phyloP scores from a whole-genome alignment of 2,888 invertebrate species.

The Congeria kusceri region DNA sequence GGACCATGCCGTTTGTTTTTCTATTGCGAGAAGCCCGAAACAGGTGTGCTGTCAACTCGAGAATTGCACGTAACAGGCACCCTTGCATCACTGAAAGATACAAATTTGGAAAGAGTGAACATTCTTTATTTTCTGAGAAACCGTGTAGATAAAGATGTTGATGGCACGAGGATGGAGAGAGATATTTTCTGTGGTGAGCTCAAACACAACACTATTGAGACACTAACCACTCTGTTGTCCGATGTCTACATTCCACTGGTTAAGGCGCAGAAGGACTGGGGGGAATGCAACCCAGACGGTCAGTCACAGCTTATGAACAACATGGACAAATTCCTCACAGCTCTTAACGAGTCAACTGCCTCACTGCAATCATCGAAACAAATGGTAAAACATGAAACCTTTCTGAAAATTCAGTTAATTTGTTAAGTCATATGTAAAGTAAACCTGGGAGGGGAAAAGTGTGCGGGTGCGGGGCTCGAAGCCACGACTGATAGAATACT shows the following conservation, averaged over 20 bases:
- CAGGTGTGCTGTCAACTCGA: conserved; percentile 73
- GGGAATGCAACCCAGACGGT: conserved; percentile 82
- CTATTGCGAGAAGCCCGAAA: conserved; percentile 81
- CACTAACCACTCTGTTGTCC: conserved; percentile 80
- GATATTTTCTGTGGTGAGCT: conserved; percentile 85
- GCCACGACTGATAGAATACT: too few relatives aligned
- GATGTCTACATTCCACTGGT: conserved; percentile 84
- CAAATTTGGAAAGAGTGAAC: conserved; percentile 78
- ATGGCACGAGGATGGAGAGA: conserved; percentile 80
- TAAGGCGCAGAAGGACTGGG: conserved; percentile 83
- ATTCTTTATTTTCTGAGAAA: conserved; percentile 84
- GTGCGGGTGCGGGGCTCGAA: too few relatives aligned
- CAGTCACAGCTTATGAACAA: conserved; percentile 79
- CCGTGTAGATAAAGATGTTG: conserved; percentile 82
- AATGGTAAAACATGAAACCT: conserved; percentile 71
- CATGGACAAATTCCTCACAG: conserved; percentile 82
- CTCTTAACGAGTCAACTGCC: conserved; percentile 82
- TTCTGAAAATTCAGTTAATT: too few relatives aligned
- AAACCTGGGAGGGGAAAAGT: too few relatives aligned
- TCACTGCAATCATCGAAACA: conserved; percentile 81
- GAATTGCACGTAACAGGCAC: conserved; percentile 82
- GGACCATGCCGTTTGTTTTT: conserved; percentile 84
- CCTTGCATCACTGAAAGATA: conserved; percentile 81
- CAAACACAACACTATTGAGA: conserved; percentile 83
- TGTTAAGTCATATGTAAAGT: too few relatives aligned